Evolutionary conservation across 2,888 invertebrate species (phyloP).

Genomic region (Melieria picta): DNA sequence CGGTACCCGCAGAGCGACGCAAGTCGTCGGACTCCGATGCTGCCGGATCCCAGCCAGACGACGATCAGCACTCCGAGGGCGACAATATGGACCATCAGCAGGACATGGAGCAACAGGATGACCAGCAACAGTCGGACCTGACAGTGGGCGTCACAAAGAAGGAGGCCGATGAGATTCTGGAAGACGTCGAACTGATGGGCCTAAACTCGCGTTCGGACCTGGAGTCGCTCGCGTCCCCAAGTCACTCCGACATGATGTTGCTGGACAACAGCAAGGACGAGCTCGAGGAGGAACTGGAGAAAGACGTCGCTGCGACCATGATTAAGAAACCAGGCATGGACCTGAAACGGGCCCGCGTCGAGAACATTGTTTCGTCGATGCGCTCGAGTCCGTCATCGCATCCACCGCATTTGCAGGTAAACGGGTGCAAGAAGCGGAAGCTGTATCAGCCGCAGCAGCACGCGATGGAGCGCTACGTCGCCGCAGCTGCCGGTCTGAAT

Average conservation of each 20-base stretch:
- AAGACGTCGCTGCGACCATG: slow-evolving; percentile 68
- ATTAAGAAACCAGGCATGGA: slow-evolving; percentile 71
- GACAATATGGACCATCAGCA: slow-evolving; percentile 38
- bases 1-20: slow-evolving; percentile 42
- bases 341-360: slow-evolving; percentile 91
- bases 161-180: slow-evolving; percentile 61
- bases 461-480: slow-evolving; percentile 73
- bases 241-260: slow-evolving; percentile 67
- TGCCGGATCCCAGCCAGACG: slow-evolving; percentile 33
- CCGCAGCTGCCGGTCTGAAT: slow-evolving; percentile 68
- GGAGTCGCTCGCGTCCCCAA: slow-evolving; percentile 71
- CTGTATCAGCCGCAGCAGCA: slow-evolving; percentile 96
- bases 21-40: slow-evolving; percentile 57
- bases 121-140: slow-evolving; percentile 38
- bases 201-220: slow-evolving; percentile 63
- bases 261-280: slow-evolving; percentile 73
- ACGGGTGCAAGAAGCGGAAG: slow-evolving; percentile 95
- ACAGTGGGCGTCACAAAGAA: slow-evolving; percentile 57
- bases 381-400: slow-evolving; percentile 81
- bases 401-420: slow-evolving; percentile 72
- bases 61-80: slow-evolving; percentile 39
- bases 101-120: slow-evolving; percentile 29
- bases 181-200: slow-evolving; percentile 64
- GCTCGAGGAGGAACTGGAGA: slow-evolving; percentile 73
- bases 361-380: slow-evolving; percentile 95